Conservation (phyloP, 2,888 invertebrate species). For the Cyaniris semiargus region DNA sequence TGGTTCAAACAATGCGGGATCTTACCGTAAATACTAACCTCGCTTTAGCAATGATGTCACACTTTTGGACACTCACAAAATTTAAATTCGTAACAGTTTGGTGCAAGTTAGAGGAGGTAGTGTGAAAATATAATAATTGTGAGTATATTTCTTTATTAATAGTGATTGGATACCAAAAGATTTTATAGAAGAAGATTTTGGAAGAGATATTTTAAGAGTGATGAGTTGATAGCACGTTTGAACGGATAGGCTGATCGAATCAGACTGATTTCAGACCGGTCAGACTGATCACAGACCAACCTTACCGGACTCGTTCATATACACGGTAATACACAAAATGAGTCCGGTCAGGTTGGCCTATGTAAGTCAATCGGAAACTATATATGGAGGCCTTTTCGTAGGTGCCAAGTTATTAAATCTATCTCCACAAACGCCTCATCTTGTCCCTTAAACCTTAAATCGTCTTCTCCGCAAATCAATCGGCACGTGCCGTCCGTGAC, state of each 20-base stretch:
- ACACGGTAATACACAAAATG: too few relatives aligned
- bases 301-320: too few relatives aligned
- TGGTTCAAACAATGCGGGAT: conserved; percentile 39
- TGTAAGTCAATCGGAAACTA: too few relatives aligned
- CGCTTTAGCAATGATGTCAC: conserved; percentile 62
- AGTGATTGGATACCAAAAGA: too few relatives aligned
- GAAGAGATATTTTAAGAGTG: too few relatives aligned
- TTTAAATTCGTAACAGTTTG: conserved; percentile 57
- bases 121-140: conserved; percentile 20
- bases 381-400: neutral
- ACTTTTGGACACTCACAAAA: conserved; percentile 55
- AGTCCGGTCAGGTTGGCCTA: too few relatives aligned
- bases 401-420: neutral
- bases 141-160: too few relatives aligned
- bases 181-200: too few relatives aligned
- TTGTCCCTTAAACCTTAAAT: conserved; percentile 38
- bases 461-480: conserved; percentile 69
- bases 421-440: neutral
- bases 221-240: too few relatives aligned
- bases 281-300: too few relatives aligned
- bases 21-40: conserved; percentile 50
- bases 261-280: too few relatives aligned
- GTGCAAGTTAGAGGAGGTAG: conserved; percentile 40
- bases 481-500: conserved; percentile 62
- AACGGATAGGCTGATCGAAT: too few relatives aligned